Evolutionary conservation across 2,113 vertebrate species (phyloP), one percentile per base, ranked within the genome.

Genomic region (Poicephalus gulielmi): DNA sequence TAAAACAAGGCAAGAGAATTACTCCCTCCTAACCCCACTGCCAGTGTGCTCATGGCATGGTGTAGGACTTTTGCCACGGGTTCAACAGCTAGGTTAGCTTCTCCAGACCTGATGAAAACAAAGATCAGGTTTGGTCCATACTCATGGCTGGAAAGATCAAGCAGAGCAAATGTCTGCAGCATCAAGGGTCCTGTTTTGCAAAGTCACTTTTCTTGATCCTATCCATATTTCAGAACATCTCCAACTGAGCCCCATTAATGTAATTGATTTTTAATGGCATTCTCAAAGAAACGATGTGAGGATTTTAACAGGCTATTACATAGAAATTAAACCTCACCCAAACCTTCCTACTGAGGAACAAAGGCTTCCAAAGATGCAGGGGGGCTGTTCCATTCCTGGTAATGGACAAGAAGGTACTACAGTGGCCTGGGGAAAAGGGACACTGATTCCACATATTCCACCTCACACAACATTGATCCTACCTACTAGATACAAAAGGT

Each of bases 241-340:
- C 95, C 94, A 95, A 71, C 94, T 18, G 71, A 96, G 96, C 53
- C 77, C 94, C 94, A 96, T 97, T 96, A 97, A 85, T 60, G 78
- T 96, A 97, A 97, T 97, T 95, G 96, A 88, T 94, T 96, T 95
- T 95, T 97, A 97, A 97, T 95, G 90, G 86, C 75, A 63, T 95
- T 90, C 89, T 93, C 93, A 80, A 83, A 94, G 91, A 78, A 88
- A 47, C 1, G 8, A 93, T 55, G 91, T 85, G 90, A 91, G 83
- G 94, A 89, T 93, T 94, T 95, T 95, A 97, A 95, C 92, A 87
- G 90, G 67, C 87, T 96, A 84, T 94, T 93, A 96, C 94, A 28
- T 24, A 66, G 88, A 95, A 96, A 97, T 83, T 70, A 91, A 92
- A 43, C 81, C 78, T 95, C 87, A 52, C 78, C 90, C 83, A 89